phyloP scores from a whole-genome alignment of 1,140 invertebrate genomes.

The Aradophagus sp. region DNA sequence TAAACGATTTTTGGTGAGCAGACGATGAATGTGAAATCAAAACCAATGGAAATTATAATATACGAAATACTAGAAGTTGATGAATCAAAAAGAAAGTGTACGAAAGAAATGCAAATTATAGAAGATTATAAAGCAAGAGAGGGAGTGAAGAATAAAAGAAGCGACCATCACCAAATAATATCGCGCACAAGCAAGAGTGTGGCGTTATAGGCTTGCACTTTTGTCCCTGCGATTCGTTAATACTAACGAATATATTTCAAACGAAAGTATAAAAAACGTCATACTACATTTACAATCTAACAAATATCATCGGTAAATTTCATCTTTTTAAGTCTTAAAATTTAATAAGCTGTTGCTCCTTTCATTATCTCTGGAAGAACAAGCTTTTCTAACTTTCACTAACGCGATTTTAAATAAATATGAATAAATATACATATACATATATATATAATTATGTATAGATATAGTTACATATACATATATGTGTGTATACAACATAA shows the following conservation, averaged over 20 bases:
- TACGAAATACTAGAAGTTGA: no score
- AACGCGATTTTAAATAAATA: no score
- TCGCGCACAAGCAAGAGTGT: conserved; percentile 7
- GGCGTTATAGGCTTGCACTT: conserved; percentile 6
- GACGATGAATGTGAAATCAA: conserved; percentile 13
- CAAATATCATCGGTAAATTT: conserved; percentile 45
- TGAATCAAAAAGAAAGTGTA: no score
- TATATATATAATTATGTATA: no score
- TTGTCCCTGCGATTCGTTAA: conserved; percentile 17
- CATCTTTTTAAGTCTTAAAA: conserved; percentile 29
- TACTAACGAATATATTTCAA: conserved; percentile 27
- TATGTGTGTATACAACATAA: conserved; percentile 57
- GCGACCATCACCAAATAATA: conserved; percentile 39
- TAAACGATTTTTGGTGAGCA: no score
- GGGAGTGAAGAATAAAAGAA: conserved; percentile 72
- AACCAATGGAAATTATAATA: conserved; percentile 68
- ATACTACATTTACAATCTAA: conserved; percentile 42
- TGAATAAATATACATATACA: no score
- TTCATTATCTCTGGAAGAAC: conserved; percentile 31
- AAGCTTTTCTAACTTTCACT: conserved; percentile 46
- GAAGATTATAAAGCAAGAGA: no score
- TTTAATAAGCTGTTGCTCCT: conserved; percentile 19
- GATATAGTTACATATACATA: no score
- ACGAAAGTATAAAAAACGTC: conserved; percentile 44
- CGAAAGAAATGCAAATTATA: no score